Conservation (phyloP, 2,888 invertebrate genomes). For the Cotesia congregata region DNA sequence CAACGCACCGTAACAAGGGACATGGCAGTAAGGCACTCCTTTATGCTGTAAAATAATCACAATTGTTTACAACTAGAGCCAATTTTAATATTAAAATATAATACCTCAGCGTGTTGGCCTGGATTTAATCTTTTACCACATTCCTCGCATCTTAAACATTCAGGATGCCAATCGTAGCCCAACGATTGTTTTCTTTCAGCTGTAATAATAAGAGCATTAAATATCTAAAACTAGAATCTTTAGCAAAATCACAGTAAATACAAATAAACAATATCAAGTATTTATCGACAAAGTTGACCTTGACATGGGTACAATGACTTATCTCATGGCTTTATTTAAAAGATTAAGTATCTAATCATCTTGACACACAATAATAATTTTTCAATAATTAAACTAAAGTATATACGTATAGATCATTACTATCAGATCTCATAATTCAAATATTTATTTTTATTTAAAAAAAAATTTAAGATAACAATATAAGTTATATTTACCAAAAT, state of each 20-base stretch:
- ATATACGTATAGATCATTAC: not conserved
- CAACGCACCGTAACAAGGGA: slow-evolving; percentile 86
- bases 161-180: slow-evolving; percentile 89
- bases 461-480: not conserved
- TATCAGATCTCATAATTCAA: slow-evolving; percentile 3
- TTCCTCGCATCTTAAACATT: slow-evolving; percentile 85
- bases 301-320: slow-evolving; percentile 51
- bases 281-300: slow-evolving; percentile 46
- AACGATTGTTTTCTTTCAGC: slow-evolving; percentile 89
- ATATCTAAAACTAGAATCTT: not conserved
- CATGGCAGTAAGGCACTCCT: slow-evolving; percentile 87
- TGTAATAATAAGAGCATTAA: slow-evolving; percentile 60
- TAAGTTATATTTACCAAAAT: slow-evolving; percentile 75
- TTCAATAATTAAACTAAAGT: slow-evolving; percentile 31
- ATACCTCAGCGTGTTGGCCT: slow-evolving; percentile 84
- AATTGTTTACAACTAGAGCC: not conserved
- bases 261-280: slow-evolving; percentile 16
- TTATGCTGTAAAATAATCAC: slow-evolving; percentile 75
- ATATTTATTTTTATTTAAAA: slow-evolving; percentile 30
- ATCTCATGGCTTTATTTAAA: slow-evolving; percentile 17
- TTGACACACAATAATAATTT: slow-evolving; percentile 17
- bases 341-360: slow-evolving; percentile 8
- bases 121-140: slow-evolving; percentile 86
- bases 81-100: not conserved
- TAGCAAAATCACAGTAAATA: not conserved